phyloP scores from a whole-genome alignment of 2,888 invertebrate species.

The Carabus problematicus region DNA sequence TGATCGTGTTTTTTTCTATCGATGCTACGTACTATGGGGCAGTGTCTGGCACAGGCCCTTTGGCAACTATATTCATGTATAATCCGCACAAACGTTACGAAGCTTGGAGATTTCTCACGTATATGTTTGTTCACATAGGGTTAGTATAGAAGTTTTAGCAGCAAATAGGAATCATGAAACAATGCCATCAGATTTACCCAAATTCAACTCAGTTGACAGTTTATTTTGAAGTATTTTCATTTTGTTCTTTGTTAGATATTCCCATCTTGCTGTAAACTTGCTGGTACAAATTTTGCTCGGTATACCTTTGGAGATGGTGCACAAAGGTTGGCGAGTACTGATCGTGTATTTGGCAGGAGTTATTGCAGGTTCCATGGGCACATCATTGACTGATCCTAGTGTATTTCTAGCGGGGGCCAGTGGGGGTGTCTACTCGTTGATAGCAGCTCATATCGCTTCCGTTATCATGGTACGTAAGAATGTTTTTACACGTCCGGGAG shows the following conservation, averaged over 20 bases:
- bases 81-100: slow-evolving; percentile 82
- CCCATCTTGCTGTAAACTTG: slow-evolving; percentile 88
- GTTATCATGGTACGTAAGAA: slow-evolving; percentile 76
- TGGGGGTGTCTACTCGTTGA: slow-evolving; percentile 91
- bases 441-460: slow-evolving; percentile 90
- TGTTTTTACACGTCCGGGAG: not conserved
- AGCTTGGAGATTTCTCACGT: slow-evolving; percentile 88
- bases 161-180: too few species aligned
- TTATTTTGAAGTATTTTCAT: too few species aligned
- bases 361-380: slow-evolving; percentile 80
- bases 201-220: too few species aligned
- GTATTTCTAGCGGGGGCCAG: slow-evolving; percentile 89
- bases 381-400: slow-evolving; percentile 77
- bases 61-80: slow-evolving; percentile 82
- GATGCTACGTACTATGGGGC: slow-evolving; percentile 19
- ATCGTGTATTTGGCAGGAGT: slow-evolving; percentile 84
- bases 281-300: slow-evolving; percentile 91
- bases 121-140: slow-evolving; percentile 93
- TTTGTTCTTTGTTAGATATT: slow-evolving; percentile 64
- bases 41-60: slow-evolving; percentile 68
- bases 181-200: too few species aligned
- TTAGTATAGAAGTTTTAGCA: slow-evolving; percentile 55
- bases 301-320: slow-evolving; percentile 93
- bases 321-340: slow-evolving; percentile 90
- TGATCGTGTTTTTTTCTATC: slow-evolving; percentile 71